Evolutionary conservation across 2,113 vertebrate genomes (phyloP).

Genomic region (Elephantulus edwardii): DNA sequence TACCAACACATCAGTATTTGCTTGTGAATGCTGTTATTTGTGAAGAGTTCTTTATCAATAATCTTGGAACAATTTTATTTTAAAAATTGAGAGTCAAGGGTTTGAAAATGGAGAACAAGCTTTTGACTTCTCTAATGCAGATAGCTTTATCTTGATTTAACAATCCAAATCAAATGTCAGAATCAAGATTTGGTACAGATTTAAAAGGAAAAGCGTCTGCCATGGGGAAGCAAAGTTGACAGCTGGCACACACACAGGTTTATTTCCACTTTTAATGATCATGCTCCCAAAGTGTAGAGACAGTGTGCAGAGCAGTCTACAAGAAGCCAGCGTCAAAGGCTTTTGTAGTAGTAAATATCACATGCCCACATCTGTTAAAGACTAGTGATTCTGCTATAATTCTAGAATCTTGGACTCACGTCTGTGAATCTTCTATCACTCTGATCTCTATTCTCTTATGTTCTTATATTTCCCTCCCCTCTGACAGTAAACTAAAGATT

Average conservation of each 20-base stretch:
- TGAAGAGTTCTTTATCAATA: slow-evolving; percentile 4
- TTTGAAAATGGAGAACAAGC: too few relatives aligned
- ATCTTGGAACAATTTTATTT: slow-evolving; percentile 40
- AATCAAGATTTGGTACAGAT: too few relatives aligned
- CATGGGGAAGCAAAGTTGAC: background rate
- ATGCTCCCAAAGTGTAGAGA: background rate
- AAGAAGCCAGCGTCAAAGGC: background rate
- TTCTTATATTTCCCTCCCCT: slow-evolving; percentile 5
- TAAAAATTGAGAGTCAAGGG: slow-evolving; percentile 23
- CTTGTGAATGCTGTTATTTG: slow-evolving; percentile 59
- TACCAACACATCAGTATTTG: slow-evolving; percentile 29
- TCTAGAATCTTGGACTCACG: background rate
- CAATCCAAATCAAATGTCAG: background rate
- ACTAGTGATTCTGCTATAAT: background rate
- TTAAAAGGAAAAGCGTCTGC: background rate
- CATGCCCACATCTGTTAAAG: background rate
- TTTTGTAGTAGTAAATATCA: background rate
- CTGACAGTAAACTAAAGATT: background rate
- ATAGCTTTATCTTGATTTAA: slow-evolving; percentile 4
- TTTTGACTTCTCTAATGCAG: background rate
- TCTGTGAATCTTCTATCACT: background rate
- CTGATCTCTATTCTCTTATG: background rate
- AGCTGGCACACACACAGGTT: background rate
- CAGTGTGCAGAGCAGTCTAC: background rate
- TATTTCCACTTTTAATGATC: background rate